A percentile compares a stretch with the other conserved stretches of the same genome.
phyloP scores from a whole-genome alignment of 53 echinoderm and acorn worm species.

The Arbacia lixula region DNA sequence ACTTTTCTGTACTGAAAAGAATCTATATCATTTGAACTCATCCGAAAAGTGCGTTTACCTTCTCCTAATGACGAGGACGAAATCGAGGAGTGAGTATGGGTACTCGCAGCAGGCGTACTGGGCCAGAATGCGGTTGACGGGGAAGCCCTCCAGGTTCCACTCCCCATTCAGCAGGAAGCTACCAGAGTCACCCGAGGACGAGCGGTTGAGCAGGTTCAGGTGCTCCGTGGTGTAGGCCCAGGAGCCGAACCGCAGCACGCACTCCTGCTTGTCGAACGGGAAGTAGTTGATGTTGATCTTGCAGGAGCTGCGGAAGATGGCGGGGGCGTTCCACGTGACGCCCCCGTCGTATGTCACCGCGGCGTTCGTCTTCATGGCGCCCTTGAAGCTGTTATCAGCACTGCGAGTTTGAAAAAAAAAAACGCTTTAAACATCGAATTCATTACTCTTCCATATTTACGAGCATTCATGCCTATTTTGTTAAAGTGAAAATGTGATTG shows the following conservation, averaged over 20 bases:
- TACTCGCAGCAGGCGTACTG: slow-evolving; percentile 79
- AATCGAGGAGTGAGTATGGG: slow-evolving; percentile 78
- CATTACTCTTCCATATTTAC: too few species aligned
- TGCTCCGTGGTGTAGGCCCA: slow-evolving; percentile 85
- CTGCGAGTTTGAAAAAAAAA: too few species aligned
- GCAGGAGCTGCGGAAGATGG: slow-evolving; percentile 93
- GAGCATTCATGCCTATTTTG: too few species aligned
- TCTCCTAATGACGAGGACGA: slow-evolving; percentile 69
- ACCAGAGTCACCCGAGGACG: slow-evolving; percentile 65
- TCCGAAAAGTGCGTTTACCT: too few species aligned
- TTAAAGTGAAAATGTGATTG: too few species aligned
- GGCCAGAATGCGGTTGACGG: slow-evolving; percentile 59
- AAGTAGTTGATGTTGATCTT: slow-evolving; percentile 89
- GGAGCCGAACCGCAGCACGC: slow-evolving; percentile 82
- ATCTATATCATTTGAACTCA: too few species aligned
- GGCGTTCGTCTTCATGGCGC: slow-evolving; percentile 92
- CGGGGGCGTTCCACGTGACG: slow-evolving; percentile 91
- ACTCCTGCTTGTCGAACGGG: slow-evolving; percentile 89
- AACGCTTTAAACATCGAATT: too few species aligned
- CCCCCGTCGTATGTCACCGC: slow-evolving; percentile 66
- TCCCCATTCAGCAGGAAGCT: slow-evolving; percentile 86
- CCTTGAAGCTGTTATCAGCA: slow-evolving; percentile 87
- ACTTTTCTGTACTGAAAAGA: too few species aligned
- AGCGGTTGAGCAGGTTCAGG: slow-evolving; percentile 73
- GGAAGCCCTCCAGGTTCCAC: slow-evolving; percentile 84